These are phyloP conservation scores for Tethya wilhelma DNA, from an alignment of 37 sponge, comb jelly and placozoan genomes.

Conservation along the genomic window DNA sequence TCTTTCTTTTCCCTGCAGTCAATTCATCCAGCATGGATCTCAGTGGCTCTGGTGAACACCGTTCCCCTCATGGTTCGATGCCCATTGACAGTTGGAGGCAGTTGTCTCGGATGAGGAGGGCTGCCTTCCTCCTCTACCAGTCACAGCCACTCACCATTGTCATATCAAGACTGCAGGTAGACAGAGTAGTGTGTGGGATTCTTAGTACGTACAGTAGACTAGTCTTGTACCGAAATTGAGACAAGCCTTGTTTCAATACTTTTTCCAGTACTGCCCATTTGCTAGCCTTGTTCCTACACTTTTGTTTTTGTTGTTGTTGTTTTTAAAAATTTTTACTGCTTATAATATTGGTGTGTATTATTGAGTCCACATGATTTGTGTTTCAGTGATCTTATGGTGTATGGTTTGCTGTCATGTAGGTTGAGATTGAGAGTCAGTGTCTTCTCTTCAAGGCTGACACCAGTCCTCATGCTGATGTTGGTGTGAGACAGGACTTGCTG, in stretches of 20 bases:
- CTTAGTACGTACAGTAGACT: background rate
- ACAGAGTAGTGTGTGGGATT: background rate
- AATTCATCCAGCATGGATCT: background rate
- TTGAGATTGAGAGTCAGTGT: conserved; percentile 74
- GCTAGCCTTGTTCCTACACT: background rate
- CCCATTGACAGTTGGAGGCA: conserved; percentile 4
- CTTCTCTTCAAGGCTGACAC: conserved; percentile 60
- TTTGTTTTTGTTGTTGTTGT: too few relatives aligned
- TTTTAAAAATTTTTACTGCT: background rate
- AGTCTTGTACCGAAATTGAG: background rate
- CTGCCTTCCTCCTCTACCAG: conserved; percentile 64
- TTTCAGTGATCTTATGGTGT: background rate
- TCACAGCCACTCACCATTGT: conserved; percentile 49
- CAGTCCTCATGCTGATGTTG: conserved; percentile 75
- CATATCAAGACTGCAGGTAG: conserved; percentile 55
- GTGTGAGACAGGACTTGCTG: conserved; percentile 79
- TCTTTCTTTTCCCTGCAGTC: too few relatives aligned
- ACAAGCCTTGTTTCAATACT: too few relatives aligned
- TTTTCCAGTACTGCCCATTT: background rate
- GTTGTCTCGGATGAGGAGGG: conserved; percentile 35
- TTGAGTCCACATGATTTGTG: background rate
- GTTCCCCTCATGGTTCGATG: background rate
- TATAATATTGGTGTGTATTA: background rate
- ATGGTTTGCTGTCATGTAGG: conserved; percentile 26
- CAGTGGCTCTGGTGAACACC: background rate